Evolutionary conservation across 2,797 vertebrate species (phyloP), one percentile per base, ranked within the genome.

Genomic region (Leuciscus waleckii): DNA sequence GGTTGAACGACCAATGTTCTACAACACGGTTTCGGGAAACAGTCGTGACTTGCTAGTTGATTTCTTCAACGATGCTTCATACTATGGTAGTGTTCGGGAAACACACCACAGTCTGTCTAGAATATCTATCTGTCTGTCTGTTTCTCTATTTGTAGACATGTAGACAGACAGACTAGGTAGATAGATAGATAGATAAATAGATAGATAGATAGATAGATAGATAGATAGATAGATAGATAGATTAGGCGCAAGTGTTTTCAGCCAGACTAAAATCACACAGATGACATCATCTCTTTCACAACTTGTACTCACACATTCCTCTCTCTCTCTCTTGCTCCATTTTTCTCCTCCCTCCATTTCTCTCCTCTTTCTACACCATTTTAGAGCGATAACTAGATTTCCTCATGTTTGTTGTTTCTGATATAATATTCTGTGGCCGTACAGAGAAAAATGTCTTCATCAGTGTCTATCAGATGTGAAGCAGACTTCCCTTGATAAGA

Each of bases 381-480:
- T 89, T 83, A 56, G 37, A 85, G 83, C 43, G 87, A 88, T 87
- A 89, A 88, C 83, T 87, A 85, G 80, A 76, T 86, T 84, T 87
- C 75, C 82, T 87, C 84, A 86, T 63, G 23, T 80, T 37, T 46
- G 63, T 87, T 71, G 77, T 76, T 79, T 89, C 78, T 76, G 83
- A 87, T 89, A 43, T 81, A 79, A 80, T 77, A 90, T 87, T 91
- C 88, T 88, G 80, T 79, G 41, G 89, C 77, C 71, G 87, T 90
- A 54, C 81, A 73, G 82, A 73, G 87, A 73, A 78, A 90, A 89
- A 89, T n/a, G 49, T 88, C 90, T 92, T 90, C 87, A 90, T 92
- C 88, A 79, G 78, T 81, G 63, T 81, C 87, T 84, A 85, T 89
- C 89, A 84, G 79, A 86, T 49, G 58, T 26, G 80, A 84, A 88